A percentile compares a stretch with the other conserved stretches of the same genome.
Evolutionary conservation across 1,140 invertebrate genomes (phyloP).

Genomic region (Heliconius eleuchia): DNA sequence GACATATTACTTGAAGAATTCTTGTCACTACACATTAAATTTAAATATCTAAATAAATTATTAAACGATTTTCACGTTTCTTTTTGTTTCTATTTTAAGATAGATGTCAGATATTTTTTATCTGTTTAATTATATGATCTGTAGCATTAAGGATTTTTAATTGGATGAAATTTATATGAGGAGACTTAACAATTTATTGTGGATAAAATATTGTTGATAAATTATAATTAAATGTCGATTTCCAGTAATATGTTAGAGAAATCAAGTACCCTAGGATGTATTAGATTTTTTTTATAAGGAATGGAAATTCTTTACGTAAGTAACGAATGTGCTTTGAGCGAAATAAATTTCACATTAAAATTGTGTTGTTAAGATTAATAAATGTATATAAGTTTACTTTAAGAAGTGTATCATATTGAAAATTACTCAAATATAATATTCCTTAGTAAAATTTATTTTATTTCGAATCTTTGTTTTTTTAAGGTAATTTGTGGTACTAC

Average conservation of each 20-base stretch:
- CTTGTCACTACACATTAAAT: constrained; percentile 6
- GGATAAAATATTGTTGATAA: constrained; percentile 4
- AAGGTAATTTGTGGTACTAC: too few relatives aligned
- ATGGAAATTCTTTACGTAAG: constrained; percentile 11
- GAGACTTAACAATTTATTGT: constrained; percentile 4
- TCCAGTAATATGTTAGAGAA: constrained; percentile 3
- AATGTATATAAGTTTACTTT: constrained; percentile 55
- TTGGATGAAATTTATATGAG: neutral
- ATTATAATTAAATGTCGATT: constrained; percentile 8
- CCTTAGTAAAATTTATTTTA: constrained; percentile 44
- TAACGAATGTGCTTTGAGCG: constrained; percentile 13
- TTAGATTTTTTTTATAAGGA: constrained; percentile 18
- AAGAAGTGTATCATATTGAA: constrained; percentile 66
- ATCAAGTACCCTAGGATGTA: constrained; percentile 19
- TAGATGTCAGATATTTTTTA: neutral
- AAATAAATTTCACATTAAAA: constrained; percentile 22
- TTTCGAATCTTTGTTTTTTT: neutral
- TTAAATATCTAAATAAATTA: neutral
- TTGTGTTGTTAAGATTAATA: constrained; percentile 29
- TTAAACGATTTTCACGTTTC: neutral
- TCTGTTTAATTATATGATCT: constrained; percentile 10
- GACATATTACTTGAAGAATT: neutral
- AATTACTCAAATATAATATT: constrained; percentile 73
- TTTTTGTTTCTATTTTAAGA: constrained; percentile 13
- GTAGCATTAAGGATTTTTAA: neutral